Percentiles rank a stretch among this genome's conserved stretches.
These are phyloP conservation scores for Bovichtus diacanthus DNA, from an alignment of 2,797 vertebrate species.

Conservation along the genomic window DNA sequence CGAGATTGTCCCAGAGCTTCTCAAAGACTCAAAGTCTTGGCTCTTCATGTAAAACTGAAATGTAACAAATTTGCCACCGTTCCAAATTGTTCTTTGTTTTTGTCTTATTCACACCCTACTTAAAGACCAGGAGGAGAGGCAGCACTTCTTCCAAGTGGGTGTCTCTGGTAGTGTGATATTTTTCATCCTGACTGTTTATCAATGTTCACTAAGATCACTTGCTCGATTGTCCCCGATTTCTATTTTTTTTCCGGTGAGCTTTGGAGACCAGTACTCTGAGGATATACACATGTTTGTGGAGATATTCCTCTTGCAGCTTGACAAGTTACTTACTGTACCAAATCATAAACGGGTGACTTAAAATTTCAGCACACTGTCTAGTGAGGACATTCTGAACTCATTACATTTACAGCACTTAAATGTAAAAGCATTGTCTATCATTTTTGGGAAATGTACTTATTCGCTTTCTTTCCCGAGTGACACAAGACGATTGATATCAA, in stretches of 20 bases:
- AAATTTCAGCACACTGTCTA: no score
- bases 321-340: constrained; percentile 60
- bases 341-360: constrained; percentile 28
- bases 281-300: constrained; percentile 30
- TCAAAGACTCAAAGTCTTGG: constrained; percentile 30
- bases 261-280: constrained; percentile 67
- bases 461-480: not conserved
- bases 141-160: constrained; percentile 28
- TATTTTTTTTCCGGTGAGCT: constrained; percentile 72
- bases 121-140: constrained; percentile 22
- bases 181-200: not conserved
- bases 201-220: no score
- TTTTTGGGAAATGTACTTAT: not conserved
- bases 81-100: not conserved
- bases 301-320: constrained; percentile 66
- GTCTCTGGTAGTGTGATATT: not conserved
- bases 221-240: constrained; percentile 44
- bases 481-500: not conserved
- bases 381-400: not conserved
- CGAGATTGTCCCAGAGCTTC: constrained; percentile 64
- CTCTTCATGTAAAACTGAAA: not conserved
- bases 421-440: not conserved
- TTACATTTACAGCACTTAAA: not conserved
- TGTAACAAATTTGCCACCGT: not conserved
- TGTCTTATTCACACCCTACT: constrained; percentile 28